phyloP scores from a whole-genome alignment of 2,888 invertebrate species.

The Drosophila crucigera region DNA sequence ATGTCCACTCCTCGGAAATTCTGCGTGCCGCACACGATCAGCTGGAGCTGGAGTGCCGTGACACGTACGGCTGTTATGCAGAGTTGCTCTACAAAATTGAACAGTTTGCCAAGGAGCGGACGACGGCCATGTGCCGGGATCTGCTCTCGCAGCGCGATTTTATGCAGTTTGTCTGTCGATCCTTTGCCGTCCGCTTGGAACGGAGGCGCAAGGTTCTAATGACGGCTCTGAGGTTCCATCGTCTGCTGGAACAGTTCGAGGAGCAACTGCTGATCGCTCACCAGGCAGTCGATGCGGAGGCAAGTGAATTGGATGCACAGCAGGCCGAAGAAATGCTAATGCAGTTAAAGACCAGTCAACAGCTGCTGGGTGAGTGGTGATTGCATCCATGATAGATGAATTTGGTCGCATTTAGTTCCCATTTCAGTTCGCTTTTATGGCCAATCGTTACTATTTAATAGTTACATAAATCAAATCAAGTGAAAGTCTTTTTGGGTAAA shows the following conservation, averaged over 20 bases:
- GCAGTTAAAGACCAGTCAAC: conserved; percentile 88
- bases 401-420: conserved; percentile 7
- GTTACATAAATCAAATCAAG: conserved; percentile 19
- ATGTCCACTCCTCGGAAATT: conserved; percentile 90
- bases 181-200: conserved; percentile 91
- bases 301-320: conserved; percentile 49
- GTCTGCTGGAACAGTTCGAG: conserved; percentile 90
- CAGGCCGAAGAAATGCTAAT: conserved; percentile 87
- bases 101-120: conserved; percentile 86
- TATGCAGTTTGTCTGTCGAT: conserved; percentile 93
- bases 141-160: conserved; percentile 91
- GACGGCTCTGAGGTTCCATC: conserved; percentile 91
- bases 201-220: conserved; percentile 90
- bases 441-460: conserved; percentile 38
- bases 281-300: conserved; percentile 57
- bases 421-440: conserved; percentile 11
- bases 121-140: conserved; percentile 86
- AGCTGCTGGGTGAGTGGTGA: conserved; percentile 86
- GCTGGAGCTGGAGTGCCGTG: conserved; percentile 91
- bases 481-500: conserved; percentile 38
- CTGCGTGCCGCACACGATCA: conserved; percentile 90
- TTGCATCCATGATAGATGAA: not conserved
- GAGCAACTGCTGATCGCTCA: conserved; percentile 87
- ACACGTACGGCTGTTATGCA: conserved; percentile 92
- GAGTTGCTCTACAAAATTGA: conserved; percentile 91